Percentiles rank a stretch among this genome's conserved stretches.
These are phyloP conservation scores for Drosophila engyochracea DNA, from an alignment of 2,888 invertebrate species.

Conservation along the genomic window DNA sequence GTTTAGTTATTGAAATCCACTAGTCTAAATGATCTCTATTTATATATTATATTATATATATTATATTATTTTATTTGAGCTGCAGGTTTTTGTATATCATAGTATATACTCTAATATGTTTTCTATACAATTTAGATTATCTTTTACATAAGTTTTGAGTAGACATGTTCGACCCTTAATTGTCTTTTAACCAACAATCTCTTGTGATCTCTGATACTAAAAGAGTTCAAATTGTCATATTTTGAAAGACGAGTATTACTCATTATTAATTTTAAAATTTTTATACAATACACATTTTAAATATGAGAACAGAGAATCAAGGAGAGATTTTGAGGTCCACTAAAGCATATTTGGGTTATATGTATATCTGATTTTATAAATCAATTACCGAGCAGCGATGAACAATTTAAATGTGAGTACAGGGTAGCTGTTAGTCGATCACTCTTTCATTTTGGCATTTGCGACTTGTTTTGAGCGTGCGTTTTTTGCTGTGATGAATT, in stretches of 20 bases:
- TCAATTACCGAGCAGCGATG: neutral
- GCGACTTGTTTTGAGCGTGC: constrained; percentile 10
- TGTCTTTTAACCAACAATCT: neutral
- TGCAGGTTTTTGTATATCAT: neutral
- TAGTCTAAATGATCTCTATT: too few species aligned
- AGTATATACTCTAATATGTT: neutral
- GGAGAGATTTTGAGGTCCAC: neutral
- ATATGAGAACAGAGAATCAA: neutral
- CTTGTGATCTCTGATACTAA: neutral
- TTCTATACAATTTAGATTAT: neutral
- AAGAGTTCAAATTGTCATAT: neutral
- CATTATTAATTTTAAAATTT: neutral
- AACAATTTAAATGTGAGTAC: neutral
- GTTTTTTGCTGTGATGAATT: constrained; percentile 65
- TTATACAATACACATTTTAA: neutral
- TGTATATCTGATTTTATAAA: neutral
- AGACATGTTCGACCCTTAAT: neutral
- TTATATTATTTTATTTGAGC: too few species aligned
- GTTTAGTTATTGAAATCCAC: neutral
- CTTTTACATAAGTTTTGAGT: neutral
- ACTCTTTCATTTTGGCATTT: too few species aligned
- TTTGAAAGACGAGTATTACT: neutral
- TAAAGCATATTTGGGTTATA: neutral
- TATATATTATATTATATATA: too few species aligned
- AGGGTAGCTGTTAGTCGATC: constrained; percentile 2